Evolutionary conservation across 2,888 invertebrate genomes (phyloP).

Genomic region (Orchesellides sinensis): DNA sequence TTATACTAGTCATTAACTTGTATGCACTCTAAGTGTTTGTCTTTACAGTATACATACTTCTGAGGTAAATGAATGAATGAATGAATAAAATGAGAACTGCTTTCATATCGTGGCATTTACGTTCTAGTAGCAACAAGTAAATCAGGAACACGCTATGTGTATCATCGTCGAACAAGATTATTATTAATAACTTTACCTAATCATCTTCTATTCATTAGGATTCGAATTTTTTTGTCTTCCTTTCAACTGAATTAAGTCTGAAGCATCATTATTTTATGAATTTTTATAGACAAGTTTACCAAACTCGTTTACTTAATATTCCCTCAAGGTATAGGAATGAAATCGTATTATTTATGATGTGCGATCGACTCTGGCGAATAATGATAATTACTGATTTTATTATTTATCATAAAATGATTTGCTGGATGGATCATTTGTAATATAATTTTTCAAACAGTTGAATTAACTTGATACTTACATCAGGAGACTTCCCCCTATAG

Average conservation of each 20-base stretch:
- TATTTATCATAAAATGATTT: neutral
- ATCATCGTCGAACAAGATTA: too few species aligned
- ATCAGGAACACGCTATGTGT: too few species aligned
- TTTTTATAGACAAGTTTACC: neutral
- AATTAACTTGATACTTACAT: slow-evolving; percentile 32
- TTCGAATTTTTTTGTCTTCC: neutral
- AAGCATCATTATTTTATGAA: neutral
- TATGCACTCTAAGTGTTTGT: slow-evolving; percentile 7
- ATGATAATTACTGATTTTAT: neutral
- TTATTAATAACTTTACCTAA: too few species aligned
- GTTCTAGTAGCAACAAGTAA: slow-evolving; percentile 11
- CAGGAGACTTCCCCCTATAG: slow-evolving; percentile 35
- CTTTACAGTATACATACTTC: neutral
- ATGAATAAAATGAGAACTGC: slow-evolving; percentile 49
- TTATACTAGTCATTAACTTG: slow-evolving; percentile 41
- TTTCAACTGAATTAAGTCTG: neutral
- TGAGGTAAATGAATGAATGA: slow-evolving; percentile 38
- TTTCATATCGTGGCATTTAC: neutral
- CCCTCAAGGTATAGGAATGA: neutral
- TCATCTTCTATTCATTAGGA: neutral
- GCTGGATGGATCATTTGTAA: neutral
- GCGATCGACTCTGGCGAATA: neutral
- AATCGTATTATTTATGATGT: too few species aligned
- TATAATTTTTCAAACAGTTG: neutral
- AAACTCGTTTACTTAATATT: neutral